Percentiles rank a stretch among this genome's conserved stretches.
These are phyloP conservation scores for Autographa pulchrina DNA, from an alignment of 2,888 invertebrate genomes.

Conservation along the genomic window DNA sequence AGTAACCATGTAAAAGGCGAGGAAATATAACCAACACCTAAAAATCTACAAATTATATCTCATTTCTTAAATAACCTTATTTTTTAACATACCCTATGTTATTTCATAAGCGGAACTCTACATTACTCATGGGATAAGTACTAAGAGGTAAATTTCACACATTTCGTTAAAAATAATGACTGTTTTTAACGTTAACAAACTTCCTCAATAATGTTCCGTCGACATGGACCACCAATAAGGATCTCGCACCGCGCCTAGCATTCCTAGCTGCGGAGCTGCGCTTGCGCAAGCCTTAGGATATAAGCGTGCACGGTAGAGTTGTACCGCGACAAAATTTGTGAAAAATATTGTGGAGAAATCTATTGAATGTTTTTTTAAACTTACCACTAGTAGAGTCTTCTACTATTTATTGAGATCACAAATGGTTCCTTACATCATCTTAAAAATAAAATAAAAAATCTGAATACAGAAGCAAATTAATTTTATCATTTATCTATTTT, in stretches of 20 bases:
- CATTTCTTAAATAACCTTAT: background rate
- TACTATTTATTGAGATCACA: too few species aligned
- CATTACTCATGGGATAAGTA: background rate
- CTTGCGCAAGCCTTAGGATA: slow-evolving; percentile 77
- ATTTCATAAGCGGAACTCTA: background rate
- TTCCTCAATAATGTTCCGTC: slow-evolving; percentile 46
- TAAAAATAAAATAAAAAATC: too few species aligned
- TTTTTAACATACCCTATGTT: background rate
- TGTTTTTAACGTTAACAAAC: slow-evolving; percentile 28
- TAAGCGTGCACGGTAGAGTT: slow-evolving; percentile 54
- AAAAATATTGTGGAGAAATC: background rate
- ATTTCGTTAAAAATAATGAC: slow-evolving; percentile 16
- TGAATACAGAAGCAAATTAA: too few species aligned
- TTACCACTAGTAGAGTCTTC: too few species aligned
- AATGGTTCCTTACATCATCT: too few species aligned
- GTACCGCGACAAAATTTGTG: slow-evolving; percentile 35
- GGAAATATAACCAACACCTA: too few species aligned
- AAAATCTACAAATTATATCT: too few species aligned
- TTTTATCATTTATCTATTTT: too few species aligned
- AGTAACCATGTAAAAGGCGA: too few species aligned
- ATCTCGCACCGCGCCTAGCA: slow-evolving; percentile 75
- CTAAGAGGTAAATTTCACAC: background rate
- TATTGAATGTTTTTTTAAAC: too few species aligned
- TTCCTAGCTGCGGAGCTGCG: slow-evolving; percentile 68
- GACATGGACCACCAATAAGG: slow-evolving; percentile 67